Base-by-base conservation (phyloP, 2,113 vertebrate species). In the Poeciliopsis turrubarensis region DNA sequence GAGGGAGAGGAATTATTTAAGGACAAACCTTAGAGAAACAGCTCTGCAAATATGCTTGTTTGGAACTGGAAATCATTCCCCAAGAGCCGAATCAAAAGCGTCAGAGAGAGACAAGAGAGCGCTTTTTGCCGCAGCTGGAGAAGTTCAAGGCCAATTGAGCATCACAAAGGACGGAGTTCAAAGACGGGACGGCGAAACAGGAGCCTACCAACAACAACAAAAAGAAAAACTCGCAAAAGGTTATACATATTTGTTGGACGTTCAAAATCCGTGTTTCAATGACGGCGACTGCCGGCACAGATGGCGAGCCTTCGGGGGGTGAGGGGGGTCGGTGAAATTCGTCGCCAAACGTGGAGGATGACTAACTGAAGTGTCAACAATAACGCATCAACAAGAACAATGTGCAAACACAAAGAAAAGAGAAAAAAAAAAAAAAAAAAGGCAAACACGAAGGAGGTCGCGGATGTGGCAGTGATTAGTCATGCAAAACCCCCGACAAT, bases 331-430 rank as follows among this genome's bases (percentile, higher is more conserved):
- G 37, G 27, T 27, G 14, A 41, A 44, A 17, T 41, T 44, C 37
- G 29, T 13, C 44, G 65, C 65, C 37, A 67, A 67, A 44, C 44
- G 65, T 9, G 9, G 65, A 44, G 13, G 65, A 67, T 67, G 65
- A 44, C 13, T 67, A 44, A 44, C 65, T 67, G 37, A 67, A 44
- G 37, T 41, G 65, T 65, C 37, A 67, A 25, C n/a, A 26, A 66
- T 66, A 41, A 66, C 3, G 37, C 65, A 66, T 6, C 65, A 67
- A 27, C 65, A 41, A 41, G 13, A 39, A 41, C 37, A 6, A 65
- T 65, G 64, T 37, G 37, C 64, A 26, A 25, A 65, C 11, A 10
- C 29, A 2, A 11, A 11, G 10, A 11, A 11, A 10, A 10, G 8
- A 10, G 8, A 3, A 37, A 10, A 10, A 11, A 37, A 65, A n/a